Conservation (phyloP, 2,797 vertebrate genomes). For the Phoebastria nigripes region DNA sequence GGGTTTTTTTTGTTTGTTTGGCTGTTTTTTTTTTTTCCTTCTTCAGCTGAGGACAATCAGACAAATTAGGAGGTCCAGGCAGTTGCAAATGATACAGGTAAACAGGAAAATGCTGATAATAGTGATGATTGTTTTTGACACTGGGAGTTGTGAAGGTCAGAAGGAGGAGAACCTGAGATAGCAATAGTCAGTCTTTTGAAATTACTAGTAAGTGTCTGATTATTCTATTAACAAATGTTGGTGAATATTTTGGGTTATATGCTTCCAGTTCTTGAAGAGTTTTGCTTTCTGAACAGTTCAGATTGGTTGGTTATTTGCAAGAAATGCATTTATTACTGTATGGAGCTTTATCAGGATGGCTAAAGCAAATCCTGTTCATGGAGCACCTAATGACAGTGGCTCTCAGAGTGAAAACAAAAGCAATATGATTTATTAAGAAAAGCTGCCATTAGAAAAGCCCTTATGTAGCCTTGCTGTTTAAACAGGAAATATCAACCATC, state of each 20-base stretch:
- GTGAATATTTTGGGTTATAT: neutral
- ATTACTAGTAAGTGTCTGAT: neutral
- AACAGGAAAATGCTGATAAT: slow-evolving; percentile 34
- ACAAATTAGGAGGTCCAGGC: neutral
- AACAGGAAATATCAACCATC: neutral
- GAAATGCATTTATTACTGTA: neutral
- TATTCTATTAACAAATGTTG: neutral
- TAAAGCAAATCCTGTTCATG: neutral
- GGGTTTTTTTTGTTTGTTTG: too few relatives aligned
- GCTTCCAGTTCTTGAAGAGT: neutral
- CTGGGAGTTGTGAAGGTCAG: neutral
- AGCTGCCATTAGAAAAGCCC: neutral
- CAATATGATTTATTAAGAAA: neutral
- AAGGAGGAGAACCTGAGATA: neutral
- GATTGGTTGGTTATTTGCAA: neutral
- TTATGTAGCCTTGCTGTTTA: neutral
- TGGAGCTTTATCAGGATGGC: neutral
- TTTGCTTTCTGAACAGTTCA: neutral
- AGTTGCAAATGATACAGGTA: neutral
- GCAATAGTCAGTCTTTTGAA: neutral
- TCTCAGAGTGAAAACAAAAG: neutral
- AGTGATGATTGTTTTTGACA: neutral
- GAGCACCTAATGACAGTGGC: neutral
- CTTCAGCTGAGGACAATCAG: slow-evolving; percentile 15
- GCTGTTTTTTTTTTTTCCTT: neutral